phyloP scores from a whole-genome alignment of 2,888 invertebrate genomes.

The Poecilobothrus nobilitatus region DNA sequence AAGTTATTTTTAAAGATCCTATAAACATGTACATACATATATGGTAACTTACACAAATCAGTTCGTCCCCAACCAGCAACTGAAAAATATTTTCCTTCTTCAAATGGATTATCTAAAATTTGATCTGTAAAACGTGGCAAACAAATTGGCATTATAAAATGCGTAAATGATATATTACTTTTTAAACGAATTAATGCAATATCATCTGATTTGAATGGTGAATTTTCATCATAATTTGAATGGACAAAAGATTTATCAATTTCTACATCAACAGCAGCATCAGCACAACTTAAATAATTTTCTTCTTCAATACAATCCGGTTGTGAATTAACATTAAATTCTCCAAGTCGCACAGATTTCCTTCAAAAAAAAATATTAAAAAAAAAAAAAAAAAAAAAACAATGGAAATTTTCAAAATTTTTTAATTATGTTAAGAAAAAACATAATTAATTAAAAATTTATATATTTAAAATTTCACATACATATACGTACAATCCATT shows the following conservation, averaged over 20 bases:
- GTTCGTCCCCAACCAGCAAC: constrained; percentile 59
- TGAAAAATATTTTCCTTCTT: constrained; percentile 45
- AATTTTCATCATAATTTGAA: constrained; percentile 49
- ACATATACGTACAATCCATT: constrained; percentile 50
- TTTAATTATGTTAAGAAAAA: not conserved
- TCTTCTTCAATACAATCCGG: constrained; percentile 50
- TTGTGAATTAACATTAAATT: constrained; percentile 54
- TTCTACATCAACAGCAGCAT: constrained; percentile 53
- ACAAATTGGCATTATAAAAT: constrained; percentile 54
- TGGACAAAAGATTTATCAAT: constrained; percentile 58
- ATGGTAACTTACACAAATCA: constrained; percentile 44
- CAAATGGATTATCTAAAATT: constrained; percentile 35
- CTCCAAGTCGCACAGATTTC: constrained; percentile 53
- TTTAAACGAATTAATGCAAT: constrained; percentile 47
- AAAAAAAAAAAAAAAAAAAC: not conserved
- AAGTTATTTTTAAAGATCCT: too few species aligned
- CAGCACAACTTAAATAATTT: constrained; percentile 50
- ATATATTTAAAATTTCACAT: constrained; percentile 8
- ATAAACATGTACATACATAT: too few species aligned
- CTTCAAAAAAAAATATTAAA: constrained; percentile 23
- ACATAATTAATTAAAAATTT: not conserved
- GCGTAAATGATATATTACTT: constrained; percentile 40
- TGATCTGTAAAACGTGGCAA: constrained; percentile 38
- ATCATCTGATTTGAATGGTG: constrained; percentile 49
- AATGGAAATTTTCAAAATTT: not conserved